Evolutionary conservation across 2,113 vertebrate genomes (phyloP).

Genomic region (Oryzias melastigma): DNA sequence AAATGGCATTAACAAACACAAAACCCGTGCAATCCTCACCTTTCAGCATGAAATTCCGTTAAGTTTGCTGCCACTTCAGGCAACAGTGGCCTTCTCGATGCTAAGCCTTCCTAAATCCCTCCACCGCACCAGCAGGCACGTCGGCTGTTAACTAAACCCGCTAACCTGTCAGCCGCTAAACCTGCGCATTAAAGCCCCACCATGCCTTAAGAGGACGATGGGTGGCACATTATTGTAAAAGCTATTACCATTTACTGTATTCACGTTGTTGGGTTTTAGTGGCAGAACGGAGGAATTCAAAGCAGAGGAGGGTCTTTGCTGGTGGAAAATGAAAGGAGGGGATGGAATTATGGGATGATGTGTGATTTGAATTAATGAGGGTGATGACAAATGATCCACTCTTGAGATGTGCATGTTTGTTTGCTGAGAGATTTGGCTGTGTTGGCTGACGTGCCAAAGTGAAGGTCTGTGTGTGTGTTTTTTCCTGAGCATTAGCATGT

Average conservation of each 20-base stretch:
- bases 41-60: conserved; percentile 24
- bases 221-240: conserved; percentile 50
- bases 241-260: conserved; percentile 55
- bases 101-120: conserved; percentile 67
- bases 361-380: conserved; percentile 64
- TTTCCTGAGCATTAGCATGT: conserved; percentile 9
- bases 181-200: conserved; percentile 66
- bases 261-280: conserved; percentile 29
- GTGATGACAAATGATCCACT: conserved; percentile 50
- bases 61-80: conserved; percentile 41
- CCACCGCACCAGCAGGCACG: conserved; percentile 58
- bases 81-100: conserved; percentile 42
- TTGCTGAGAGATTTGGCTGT: conserved; percentile 53
- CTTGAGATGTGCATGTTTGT: conserved; percentile 47
- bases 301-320: conserved; percentile 9
- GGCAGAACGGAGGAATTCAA: conserved; percentile 15
- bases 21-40: conserved; percentile 14
- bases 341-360: conserved; percentile 50
- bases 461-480: conserved; percentile 25
- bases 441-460: conserved; percentile 21
- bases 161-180: conserved; percentile 72
- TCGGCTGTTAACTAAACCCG: conserved; percentile 67
- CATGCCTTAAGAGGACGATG: conserved; percentile 65
- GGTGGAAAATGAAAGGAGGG: conserved; percentile 21
- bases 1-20: conserved; percentile 11